A percentile compares a stretch with the other conserved stretches of the same genome.
These are phyloP conservation scores for Oenanthe oenanthe DNA, from an alignment of 2,113 vertebrate genomes.

Conservation along the genomic window DNA sequence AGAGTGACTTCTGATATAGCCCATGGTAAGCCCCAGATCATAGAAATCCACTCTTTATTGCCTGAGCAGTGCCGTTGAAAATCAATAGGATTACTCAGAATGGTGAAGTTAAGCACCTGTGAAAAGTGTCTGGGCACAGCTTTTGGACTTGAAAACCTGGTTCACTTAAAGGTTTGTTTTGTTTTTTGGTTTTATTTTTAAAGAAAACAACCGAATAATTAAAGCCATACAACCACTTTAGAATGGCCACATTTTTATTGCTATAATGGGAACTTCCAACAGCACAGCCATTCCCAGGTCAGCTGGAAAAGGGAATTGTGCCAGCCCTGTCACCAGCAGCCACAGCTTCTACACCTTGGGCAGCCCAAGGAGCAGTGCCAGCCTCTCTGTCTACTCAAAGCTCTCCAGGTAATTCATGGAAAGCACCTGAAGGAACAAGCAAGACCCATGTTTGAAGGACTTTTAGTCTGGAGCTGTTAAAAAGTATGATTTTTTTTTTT, in stretches of 20 bases:
- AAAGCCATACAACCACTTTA: constrained; percentile 18
- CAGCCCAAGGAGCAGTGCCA: background rate
- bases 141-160: constrained; percentile 33
- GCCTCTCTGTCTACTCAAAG: background rate
- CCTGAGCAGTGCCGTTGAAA: background rate
- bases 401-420: background rate
- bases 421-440: background rate
- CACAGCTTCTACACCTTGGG: background rate
- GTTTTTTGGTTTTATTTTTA: constrained; percentile 43
- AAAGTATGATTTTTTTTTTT: background rate
- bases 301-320: background rate
- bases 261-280: background rate
- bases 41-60: constrained; percentile 40
- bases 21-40: background rate
- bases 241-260: background rate
- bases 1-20: background rate
- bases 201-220: constrained; percentile 54
- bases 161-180: constrained; percentile 36
- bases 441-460: background rate
- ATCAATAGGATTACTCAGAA: constrained; percentile 48
- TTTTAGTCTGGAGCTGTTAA: background rate
- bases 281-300: background rate
- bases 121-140: constrained; percentile 12
- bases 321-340: background rate
- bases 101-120: constrained; percentile 44